A percentile compares a stretch with the other conserved stretches of the same genome.
These are phyloP conservation scores for Lasioglossum malachurum DNA, from an alignment of 2,888 invertebrate genomes.

Conservation along the genomic window DNA sequence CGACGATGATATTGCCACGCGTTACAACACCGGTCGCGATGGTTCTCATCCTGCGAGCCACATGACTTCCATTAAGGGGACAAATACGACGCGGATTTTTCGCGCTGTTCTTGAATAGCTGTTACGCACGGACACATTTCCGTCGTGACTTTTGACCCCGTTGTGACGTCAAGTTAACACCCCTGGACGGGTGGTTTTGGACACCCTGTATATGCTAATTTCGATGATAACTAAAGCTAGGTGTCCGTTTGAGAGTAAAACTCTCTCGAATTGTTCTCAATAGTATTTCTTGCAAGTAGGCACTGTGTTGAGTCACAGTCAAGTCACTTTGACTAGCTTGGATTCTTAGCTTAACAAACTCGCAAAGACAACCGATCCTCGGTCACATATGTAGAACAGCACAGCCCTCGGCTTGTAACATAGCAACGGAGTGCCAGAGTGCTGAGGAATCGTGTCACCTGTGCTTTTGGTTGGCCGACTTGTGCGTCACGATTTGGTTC, in stretches of 20 bases:
- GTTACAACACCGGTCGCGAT: background rate
- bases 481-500: conserved; percentile 69
- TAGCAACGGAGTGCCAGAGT: conserved; percentile 19
- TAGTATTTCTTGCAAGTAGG: too few species aligned
- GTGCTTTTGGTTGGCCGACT: conserved; percentile 39
- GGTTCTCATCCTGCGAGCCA: background rate
- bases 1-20: background rate
- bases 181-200: too few species aligned
- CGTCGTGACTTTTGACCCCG: too few species aligned
- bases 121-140: too few species aligned
- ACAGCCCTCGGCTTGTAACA: background rate
- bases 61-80: conserved; percentile 5
- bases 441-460: conserved; percentile 65
- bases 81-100: background rate
- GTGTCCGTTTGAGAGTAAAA: too few species aligned
- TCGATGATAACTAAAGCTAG: too few species aligned
- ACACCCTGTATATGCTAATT: too few species aligned
- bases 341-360: background rate
- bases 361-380: background rate
- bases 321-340: background rate
- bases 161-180: too few species aligned
- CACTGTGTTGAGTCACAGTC: background rate
- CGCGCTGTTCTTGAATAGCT: background rate
- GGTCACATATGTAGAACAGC: background rate
- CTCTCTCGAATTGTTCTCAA: too few species aligned